Evolutionary conservation across 2,113 vertebrate species (phyloP).

Genomic region (Festucalex cinctus): DNA sequence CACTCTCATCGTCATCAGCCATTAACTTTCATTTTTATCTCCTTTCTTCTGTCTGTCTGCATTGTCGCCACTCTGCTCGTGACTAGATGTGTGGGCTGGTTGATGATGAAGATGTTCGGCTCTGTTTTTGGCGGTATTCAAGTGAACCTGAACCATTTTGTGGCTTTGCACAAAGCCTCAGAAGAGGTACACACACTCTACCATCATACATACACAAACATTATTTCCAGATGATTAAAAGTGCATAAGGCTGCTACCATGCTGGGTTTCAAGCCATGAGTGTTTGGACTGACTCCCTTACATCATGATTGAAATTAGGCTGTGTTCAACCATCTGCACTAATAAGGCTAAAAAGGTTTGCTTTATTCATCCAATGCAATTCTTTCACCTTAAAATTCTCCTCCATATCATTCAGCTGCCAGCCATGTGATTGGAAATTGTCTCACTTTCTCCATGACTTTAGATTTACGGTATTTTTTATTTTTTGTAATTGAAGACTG

Average conservation of each 20-base stretch:
- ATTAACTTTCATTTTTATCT: constrained; percentile 13
- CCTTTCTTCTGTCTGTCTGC: constrained; percentile 6
- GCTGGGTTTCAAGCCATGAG: neutral
- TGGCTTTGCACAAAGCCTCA: constrained; percentile 55
- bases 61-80: constrained; percentile 15
- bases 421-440: neutral
- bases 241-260: neutral
- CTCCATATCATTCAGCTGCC: neutral
- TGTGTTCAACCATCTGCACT: constrained; percentile 2
- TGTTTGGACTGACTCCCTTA: neutral
- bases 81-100: constrained; percentile 65
- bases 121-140: constrained; percentile 64
- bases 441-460: constrained; percentile 9
- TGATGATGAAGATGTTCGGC: constrained; percentile 65
- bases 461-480: no score
- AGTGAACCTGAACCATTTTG: constrained; percentile 71
- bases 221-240: constrained; percentile 5
- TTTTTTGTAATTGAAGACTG: constrained; percentile 13
- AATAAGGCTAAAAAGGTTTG: constrained; percentile 17
- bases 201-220: neutral
- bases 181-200: constrained; percentile 55
- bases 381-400: neutral
- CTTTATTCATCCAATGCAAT: neutral
- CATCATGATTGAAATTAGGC: constrained; percentile 7
- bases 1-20: constrained; percentile 6